Percentiles rank a stretch among this genome's conserved stretches.
phyloP scores from a whole-genome alignment of 2,113 vertebrate species.

The Tragelaphus scriptus region DNA sequence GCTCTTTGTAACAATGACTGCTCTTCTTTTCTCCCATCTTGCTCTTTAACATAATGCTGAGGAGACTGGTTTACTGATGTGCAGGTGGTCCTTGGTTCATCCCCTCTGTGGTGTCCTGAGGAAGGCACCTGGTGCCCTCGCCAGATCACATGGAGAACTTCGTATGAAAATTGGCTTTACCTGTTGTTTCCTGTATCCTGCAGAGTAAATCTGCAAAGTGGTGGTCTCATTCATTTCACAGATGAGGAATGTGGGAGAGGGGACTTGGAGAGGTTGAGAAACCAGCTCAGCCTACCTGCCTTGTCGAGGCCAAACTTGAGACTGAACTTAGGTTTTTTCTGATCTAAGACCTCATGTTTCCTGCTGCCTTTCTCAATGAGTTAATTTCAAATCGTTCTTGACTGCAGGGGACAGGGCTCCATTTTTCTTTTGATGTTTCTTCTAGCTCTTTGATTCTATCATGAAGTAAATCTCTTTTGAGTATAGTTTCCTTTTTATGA shows the following conservation, averaged over 20 bases:
- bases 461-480: slow-evolving; percentile 22
- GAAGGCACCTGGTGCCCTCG: fast-evolving
- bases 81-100: fast-evolving
- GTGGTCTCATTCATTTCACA: neutral
- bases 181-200: neutral
- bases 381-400: neutral
- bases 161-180: neutral
- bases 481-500: neutral
- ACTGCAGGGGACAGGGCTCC: neutral
- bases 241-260: neutral
- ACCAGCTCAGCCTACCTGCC: neutral
- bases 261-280: neutral
- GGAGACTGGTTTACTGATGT: neutral
- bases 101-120: neutral
- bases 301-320: neutral
- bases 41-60: neutral
- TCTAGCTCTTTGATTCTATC: neutral
- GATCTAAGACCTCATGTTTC: neutral
- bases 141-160: neutral
- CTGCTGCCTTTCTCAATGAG: neutral
- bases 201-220: neutral
- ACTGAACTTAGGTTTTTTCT: neutral
- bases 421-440: neutral
- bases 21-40: neutral
- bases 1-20: neutral